Conservation (phyloP, 2,797 vertebrate species). For the Artibeus lituratus region DNA sequence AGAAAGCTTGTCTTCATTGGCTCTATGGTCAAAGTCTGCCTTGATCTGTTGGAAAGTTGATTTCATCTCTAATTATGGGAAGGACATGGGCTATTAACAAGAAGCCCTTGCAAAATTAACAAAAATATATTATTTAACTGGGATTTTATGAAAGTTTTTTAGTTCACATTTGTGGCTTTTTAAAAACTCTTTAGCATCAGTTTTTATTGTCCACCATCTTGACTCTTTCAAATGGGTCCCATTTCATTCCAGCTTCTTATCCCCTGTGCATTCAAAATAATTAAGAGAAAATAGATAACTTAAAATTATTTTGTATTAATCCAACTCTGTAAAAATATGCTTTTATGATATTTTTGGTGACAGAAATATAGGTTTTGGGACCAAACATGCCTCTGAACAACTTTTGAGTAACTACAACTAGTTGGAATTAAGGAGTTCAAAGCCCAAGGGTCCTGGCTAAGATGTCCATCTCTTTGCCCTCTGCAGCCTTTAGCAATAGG, state of each 20-base stretch:
- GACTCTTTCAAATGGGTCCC: neutral
- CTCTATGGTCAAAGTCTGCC: neutral
- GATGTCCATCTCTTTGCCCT: neutral
- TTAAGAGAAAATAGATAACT: neutral
- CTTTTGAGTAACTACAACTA: neutral
- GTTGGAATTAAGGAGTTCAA: neutral
- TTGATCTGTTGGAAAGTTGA: neutral
- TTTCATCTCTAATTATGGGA: neutral
- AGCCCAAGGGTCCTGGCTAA: neutral
- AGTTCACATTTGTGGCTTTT: neutral
- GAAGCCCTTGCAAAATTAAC: neutral
- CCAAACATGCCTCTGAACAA: neutral
- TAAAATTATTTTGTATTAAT: neutral
- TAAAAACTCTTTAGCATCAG: neutral
- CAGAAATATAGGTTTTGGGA: neutral
- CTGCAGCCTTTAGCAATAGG: neutral
- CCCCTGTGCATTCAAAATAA: neutral
- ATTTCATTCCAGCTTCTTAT: neutral
- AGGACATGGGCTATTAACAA: neutral
- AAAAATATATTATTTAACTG: neutral
- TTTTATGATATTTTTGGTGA: neutral
- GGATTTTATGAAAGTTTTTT: neutral
- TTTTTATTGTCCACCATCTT: neutral
- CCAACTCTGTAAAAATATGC: neutral
- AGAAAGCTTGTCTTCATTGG: neutral